Evolutionary conservation across 2,113 vertebrate species (phyloP).

Genomic region (Charadrius vociferus): DNA sequence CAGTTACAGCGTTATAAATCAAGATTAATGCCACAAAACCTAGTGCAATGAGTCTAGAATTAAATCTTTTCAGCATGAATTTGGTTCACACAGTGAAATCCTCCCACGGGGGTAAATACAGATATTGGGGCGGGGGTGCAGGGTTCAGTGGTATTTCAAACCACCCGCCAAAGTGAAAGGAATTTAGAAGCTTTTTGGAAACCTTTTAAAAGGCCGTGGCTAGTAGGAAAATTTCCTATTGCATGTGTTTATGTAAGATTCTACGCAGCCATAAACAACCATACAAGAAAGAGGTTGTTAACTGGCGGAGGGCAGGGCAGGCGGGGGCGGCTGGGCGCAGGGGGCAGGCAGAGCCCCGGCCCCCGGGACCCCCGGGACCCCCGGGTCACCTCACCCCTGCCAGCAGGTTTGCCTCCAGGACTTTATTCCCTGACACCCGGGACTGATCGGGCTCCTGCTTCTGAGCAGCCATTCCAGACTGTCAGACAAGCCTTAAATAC

Average conservation of each 20-base stretch:
- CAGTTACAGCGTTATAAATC: neutral
- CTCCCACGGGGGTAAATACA: neutral
- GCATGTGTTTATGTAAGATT: neutral
- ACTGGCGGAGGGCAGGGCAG: neutral
- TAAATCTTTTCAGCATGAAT: neutral
- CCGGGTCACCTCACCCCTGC: neutral
- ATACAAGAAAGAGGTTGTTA: too few species aligned
- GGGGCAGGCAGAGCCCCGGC: neutral
- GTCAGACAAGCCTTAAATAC: neutral
- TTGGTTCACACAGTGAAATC: neutral
- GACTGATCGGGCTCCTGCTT: neutral
- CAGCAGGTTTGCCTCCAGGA: neutral
- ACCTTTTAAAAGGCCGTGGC: accelerated
- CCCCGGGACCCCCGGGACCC: neutral
- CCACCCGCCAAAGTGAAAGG: neutral
- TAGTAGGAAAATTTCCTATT: neutral
- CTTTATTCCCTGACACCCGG: neutral
- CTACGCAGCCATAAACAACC: accelerated
- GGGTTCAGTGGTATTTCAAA: neutral
- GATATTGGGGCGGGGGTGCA: neutral
- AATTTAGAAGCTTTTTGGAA: neutral
- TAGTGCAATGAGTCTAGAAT: neutral
- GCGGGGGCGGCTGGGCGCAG: neutral
- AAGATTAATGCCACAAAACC: neutral
- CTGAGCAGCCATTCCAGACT: neutral